Evolutionary conservation across 2,797 vertebrate genomes (phyloP).

Genomic region (Anas bahamensis): DNA sequence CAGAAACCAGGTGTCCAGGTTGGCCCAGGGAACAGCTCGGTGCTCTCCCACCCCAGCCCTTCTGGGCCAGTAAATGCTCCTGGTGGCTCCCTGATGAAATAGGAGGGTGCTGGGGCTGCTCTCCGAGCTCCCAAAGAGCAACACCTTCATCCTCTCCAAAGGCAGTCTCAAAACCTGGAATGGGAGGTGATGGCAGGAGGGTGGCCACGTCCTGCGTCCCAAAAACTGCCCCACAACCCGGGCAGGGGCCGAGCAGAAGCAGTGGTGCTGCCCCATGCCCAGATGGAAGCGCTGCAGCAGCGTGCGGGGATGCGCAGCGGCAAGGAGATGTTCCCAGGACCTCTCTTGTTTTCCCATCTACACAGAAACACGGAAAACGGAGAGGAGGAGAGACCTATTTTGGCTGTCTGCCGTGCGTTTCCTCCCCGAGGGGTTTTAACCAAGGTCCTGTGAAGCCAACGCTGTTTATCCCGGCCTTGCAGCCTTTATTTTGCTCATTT

Average conservation of each 20-base stretch:
- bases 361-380: not conserved
- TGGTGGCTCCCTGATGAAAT: not conserved
- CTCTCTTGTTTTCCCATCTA: not conserved
- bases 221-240: not conserved
- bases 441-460: not conserved
- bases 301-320: not conserved
- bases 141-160: not conserved
- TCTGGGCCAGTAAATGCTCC: not conserved
- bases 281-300: not conserved
- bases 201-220: not conserved
- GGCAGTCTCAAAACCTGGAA: not conserved
- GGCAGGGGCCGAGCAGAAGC: not conserved
- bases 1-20: accelerated
- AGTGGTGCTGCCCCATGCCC: not conserved
- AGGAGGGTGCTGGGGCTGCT: not conserved
- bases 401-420: not conserved
- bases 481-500: not conserved
- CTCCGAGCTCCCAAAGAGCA: not conserved
- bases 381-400: not conserved
- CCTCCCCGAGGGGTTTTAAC: not conserved
- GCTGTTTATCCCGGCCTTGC: not conserved
- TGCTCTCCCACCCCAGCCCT: not conserved
- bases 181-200: not conserved
- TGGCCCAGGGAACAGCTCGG: not conserved
- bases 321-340: not conserved